These are phyloP conservation scores for Cyanistes caeruleus DNA, from an alignment of 2,113 vertebrate species.

Conservation along the genomic window DNA sequence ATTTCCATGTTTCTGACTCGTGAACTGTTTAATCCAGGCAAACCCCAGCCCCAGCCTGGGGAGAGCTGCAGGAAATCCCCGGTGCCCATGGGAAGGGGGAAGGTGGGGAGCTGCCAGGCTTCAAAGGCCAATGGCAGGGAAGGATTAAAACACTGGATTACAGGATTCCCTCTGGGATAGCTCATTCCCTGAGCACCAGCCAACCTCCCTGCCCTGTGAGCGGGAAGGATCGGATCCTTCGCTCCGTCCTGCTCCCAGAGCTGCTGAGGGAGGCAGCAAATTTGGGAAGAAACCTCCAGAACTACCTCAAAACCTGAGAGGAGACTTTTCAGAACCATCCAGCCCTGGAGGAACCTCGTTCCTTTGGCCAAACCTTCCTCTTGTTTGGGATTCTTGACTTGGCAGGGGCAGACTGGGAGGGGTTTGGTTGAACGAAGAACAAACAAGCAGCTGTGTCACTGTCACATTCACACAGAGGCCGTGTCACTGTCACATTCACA, in stretches of 20 bases:
- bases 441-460: not conserved
- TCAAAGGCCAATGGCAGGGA: slow-evolving; percentile 8
- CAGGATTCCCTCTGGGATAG: slow-evolving; percentile 15
- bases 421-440: not conserved
- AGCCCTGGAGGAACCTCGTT: not conserved
- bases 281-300: not conserved
- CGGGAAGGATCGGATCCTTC: not conserved
- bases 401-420: not conserved
- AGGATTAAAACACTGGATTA: slow-evolving; percentile 25
- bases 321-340: not conserved
- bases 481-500: not conserved
- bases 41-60: not conserved
- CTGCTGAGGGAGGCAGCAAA: not conserved
- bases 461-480: not conserved
- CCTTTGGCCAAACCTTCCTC: not conserved
- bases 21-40: not conserved
- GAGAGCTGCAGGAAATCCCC: not conserved
- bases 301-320: not conserved
- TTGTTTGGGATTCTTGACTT: not conserved
- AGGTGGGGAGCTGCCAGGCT: slow-evolving; percentile 2
- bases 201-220: not conserved
- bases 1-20: not conserved
- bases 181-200: not conserved
- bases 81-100: not conserved
- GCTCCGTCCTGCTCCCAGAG: not conserved